Conservation (phyloP, 1,140 invertebrate genomes). For the Lepidurus couesii region DNA sequence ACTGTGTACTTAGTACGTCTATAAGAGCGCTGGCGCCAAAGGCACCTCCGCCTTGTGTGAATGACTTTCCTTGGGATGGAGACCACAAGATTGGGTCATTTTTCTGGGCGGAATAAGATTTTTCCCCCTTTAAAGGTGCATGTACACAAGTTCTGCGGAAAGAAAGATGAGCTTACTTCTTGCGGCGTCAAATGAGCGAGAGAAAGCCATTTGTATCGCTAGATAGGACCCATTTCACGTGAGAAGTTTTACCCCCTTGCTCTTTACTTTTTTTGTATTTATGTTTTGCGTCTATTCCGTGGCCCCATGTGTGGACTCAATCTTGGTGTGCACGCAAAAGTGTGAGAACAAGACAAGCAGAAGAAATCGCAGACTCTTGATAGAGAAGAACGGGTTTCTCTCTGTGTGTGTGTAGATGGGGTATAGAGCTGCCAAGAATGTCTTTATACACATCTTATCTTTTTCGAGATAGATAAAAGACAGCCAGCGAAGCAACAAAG, state of each 20-base stretch:
- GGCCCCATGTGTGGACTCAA: background rate
- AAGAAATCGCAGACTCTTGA: background rate
- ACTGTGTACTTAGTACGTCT: too few relatives aligned
- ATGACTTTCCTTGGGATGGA: too few relatives aligned
- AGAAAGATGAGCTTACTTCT: background rate
- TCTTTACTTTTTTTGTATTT: background rate
- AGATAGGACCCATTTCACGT: background rate
- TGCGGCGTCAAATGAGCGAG: constrained; percentile 9
- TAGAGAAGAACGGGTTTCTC: background rate
- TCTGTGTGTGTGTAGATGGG: background rate
- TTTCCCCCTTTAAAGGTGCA: too few relatives aligned
- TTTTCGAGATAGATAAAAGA: background rate
- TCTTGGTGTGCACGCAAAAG: background rate
- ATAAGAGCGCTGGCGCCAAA: too few relatives aligned
- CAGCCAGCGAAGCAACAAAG: background rate
- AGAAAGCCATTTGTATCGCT: background rate
- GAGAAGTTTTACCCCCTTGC: background rate
- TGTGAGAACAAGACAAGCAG: background rate
- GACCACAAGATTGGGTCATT: background rate
- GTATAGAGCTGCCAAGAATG: constrained; percentile 5
- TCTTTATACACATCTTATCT: background rate
- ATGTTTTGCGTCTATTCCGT: background rate
- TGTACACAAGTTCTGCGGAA: background rate
- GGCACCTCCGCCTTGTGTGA: too few relatives aligned
- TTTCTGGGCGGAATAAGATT: background rate